phyloP scores from a whole-genome alignment of 2,113 vertebrate genomes.

The Cercopithecus mona region DNA sequence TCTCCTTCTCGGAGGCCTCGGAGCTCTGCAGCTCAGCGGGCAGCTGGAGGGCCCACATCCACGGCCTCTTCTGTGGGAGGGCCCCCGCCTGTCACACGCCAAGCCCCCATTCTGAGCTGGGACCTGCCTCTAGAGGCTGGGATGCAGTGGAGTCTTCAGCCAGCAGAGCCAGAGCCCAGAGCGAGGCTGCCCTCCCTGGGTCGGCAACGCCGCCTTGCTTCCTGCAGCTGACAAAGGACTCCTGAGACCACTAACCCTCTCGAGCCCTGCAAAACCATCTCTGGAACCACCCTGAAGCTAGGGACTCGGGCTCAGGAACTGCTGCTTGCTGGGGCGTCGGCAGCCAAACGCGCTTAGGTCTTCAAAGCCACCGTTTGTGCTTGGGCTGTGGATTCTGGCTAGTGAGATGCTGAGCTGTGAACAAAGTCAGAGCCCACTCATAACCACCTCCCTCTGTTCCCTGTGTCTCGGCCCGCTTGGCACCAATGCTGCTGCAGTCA shows the following conservation, averaged over 20 bases:
- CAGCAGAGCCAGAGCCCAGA: not conserved
- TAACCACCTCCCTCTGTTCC: not conserved
- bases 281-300: not conserved
- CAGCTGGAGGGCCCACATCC: not conserved
- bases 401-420: not conserved
- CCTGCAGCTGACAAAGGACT: not conserved
- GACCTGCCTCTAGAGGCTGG: not conserved
- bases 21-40: not conserved
- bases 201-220: not conserved
- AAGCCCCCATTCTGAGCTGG: not conserved
- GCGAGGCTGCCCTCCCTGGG: not conserved
- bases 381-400: not conserved
- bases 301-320: not conserved
- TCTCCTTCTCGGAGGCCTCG: not conserved
- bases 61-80: not conserved
- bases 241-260: not conserved
- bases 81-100: not conserved
- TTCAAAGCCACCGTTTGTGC: not conserved
- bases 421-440: not conserved
- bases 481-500: not conserved
- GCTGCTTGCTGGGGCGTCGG: not conserved
- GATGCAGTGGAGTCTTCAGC: not conserved
- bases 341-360: not conserved
- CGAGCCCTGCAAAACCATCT: not conserved
- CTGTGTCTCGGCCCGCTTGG: fast-evolving